These are phyloP conservation scores for Chouioia cunea DNA, from an alignment of 2,888 invertebrate genomes.

Conservation along the genomic window DNA sequence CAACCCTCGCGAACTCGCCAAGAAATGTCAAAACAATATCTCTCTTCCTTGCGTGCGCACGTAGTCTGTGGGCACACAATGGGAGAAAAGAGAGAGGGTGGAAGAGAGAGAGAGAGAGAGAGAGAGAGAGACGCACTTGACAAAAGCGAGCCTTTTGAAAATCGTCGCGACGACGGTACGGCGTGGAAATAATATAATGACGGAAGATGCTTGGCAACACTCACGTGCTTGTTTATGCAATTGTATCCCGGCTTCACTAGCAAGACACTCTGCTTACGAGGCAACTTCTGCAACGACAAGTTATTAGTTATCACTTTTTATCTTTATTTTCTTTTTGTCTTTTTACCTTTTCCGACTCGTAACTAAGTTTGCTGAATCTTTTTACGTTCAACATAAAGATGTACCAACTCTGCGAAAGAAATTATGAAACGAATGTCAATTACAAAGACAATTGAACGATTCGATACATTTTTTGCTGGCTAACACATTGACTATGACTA, in stretches of 20 bases:
- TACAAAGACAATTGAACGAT: too few species aligned
- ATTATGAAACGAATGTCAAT: background rate
- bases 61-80: conserved; percentile 6
- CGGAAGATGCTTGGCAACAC: conserved; percentile 50
- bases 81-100: conserved; percentile 16
- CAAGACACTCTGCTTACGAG: conserved; percentile 61
- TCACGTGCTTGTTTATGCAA: conserved; percentile 66
- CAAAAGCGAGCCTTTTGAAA: conserved; percentile 28
- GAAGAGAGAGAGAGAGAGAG: background rate
- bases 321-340: background rate
- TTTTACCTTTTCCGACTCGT: conserved; percentile 32
- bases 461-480: too few species aligned
- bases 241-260: conserved; percentile 63
- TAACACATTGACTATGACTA: too few species aligned
- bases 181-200: background rate
- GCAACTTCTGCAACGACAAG: conserved; percentile 57
- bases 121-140: background rate
- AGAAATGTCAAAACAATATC: too few species aligned
- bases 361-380: conserved; percentile 27
- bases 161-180: conserved; percentile 3
- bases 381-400: conserved; percentile 35
- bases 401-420: conserved; percentile 39
- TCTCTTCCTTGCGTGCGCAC: background rate
- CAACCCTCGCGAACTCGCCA: too few species aligned
- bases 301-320: background rate